Conservation (phyloP, 2,888 invertebrate genomes). For the Crossocerus cetratus region DNA sequence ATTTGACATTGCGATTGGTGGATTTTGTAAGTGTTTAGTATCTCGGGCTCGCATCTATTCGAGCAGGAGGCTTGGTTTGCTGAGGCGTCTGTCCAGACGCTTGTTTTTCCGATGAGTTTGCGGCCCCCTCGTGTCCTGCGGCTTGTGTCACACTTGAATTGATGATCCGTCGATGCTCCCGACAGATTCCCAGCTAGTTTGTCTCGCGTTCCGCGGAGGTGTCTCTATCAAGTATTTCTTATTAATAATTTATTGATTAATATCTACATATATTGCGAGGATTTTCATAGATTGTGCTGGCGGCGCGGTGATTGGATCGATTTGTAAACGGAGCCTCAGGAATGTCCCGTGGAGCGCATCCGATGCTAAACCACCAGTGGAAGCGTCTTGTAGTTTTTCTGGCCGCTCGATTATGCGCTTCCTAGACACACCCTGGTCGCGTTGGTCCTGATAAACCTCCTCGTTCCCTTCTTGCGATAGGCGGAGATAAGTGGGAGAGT, state of each 20-base stretch:
- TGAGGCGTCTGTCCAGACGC: slow-evolving; percentile 37
- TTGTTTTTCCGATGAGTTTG: slow-evolving; percentile 33
- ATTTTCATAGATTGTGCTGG: too few species aligned
- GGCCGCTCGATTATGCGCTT: too few species aligned
- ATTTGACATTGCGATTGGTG: neutral
- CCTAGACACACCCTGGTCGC: neutral
- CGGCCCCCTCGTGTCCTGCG: neutral
- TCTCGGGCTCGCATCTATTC: slow-evolving; percentile 53
- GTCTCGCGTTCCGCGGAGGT: too few species aligned
- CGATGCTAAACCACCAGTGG: too few species aligned
- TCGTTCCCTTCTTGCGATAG: neutral
- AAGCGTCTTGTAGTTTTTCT: too few species aligned
- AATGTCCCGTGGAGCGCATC: too few species aligned
- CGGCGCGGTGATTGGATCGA: too few species aligned
- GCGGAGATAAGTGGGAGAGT: too few species aligned
- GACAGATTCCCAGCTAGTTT: slow-evolving; percentile 26
- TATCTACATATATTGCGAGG: too few species aligned
- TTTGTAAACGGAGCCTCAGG: too few species aligned
- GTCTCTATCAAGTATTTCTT: too few species aligned
- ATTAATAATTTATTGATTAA: too few species aligned
- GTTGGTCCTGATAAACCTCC: neutral
- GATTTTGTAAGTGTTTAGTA: slow-evolving; percentile 36
- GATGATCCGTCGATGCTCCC: slow-evolving; percentile 48
- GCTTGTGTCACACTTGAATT: slow-evolving; percentile 15
- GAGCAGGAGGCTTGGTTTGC: slow-evolving; percentile 36